These are phyloP conservation scores for Engraulis encrasicolus DNA, from an alignment of 2,113 vertebrate genomes.

Conservation along the genomic window DNA sequence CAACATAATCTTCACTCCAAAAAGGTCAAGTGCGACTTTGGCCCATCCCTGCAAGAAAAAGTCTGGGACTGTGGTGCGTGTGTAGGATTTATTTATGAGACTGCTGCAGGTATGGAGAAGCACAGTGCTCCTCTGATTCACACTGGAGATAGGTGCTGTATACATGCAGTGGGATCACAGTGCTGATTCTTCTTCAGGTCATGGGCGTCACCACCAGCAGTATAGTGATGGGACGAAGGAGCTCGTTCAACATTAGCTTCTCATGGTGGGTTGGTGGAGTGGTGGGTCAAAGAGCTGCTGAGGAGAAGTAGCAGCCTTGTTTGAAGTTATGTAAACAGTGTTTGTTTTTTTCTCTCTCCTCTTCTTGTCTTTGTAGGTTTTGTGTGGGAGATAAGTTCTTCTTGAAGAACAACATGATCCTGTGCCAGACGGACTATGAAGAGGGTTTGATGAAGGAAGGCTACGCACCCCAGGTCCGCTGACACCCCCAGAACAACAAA, in stretches of 20 bases:
- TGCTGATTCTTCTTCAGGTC: neutral
- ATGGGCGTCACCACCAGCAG: neutral
- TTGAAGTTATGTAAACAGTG: neutral
- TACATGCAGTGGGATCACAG: conserved; percentile 10
- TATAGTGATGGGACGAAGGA: conserved; percentile 11
- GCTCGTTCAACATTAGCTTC: neutral
- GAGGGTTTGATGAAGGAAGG: conserved; percentile 99
- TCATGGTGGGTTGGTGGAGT: neutral
- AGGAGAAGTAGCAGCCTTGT: neutral
- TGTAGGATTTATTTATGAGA: conserved; percentile 53
- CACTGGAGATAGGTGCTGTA: conserved; percentile 35
- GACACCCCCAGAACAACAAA: conserved; percentile 61
- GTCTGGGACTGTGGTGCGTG: conserved; percentile 26
- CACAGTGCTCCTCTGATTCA: conserved; percentile 25
- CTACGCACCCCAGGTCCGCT: conserved; percentile 95
- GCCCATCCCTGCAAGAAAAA: conserved; percentile 35
- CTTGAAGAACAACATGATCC: conserved; percentile 99
- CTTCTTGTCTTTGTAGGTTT: conserved; percentile 81
- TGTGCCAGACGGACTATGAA: conserved; percentile 99
- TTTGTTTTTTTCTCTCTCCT: too few relatives aligned
- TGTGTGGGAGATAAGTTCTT: conserved; percentile 99
- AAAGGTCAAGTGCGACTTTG: conserved; percentile 64
- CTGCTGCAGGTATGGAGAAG: conserved; percentile 54
- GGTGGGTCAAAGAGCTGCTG: neutral
- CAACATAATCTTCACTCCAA: conserved; percentile 65